phyloP scores from a whole-genome alignment of 2,888 invertebrate species.

The Tolmerus cingulatus region DNA sequence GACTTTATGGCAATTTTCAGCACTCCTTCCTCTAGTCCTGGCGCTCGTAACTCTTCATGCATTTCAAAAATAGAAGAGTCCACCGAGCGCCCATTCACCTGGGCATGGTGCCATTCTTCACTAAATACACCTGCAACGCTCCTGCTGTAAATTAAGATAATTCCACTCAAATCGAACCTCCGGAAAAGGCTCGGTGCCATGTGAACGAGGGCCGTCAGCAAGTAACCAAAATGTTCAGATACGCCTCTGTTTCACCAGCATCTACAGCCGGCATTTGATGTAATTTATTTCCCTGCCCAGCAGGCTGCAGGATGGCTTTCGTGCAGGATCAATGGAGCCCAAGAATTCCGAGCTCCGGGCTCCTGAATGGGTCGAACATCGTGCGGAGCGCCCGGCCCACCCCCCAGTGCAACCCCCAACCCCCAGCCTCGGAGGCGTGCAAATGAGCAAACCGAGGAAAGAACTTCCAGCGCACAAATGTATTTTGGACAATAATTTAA shows the following conservation, averaged over 20 bases:
- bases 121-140: background rate
- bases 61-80: background rate
- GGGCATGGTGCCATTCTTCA: background rate
- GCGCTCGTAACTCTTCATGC: background rate
- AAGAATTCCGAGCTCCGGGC: background rate
- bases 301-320: background rate
- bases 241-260: background rate
- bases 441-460: slow-evolving; percentile 6
- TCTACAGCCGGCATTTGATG: slow-evolving; percentile 1
- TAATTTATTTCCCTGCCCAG: slow-evolving; percentile 26
- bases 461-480: slow-evolving; percentile 42
- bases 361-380: background rate
- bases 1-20: background rate
- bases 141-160: background rate
- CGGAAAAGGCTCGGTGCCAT: background rate
- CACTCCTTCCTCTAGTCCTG: background rate
- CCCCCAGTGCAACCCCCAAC: background rate
- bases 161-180: slow-evolving; percentile 5
- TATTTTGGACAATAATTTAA: slow-evolving; percentile 45
- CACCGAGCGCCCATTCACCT: background rate
- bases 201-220: background rate
- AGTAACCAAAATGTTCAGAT: background rate
- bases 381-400: background rate
- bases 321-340: background rate
- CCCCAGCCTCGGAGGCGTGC: background rate